Base-by-base conservation (phyloP, 1,140 invertebrate genomes). In the Planococcus citri region DNA sequence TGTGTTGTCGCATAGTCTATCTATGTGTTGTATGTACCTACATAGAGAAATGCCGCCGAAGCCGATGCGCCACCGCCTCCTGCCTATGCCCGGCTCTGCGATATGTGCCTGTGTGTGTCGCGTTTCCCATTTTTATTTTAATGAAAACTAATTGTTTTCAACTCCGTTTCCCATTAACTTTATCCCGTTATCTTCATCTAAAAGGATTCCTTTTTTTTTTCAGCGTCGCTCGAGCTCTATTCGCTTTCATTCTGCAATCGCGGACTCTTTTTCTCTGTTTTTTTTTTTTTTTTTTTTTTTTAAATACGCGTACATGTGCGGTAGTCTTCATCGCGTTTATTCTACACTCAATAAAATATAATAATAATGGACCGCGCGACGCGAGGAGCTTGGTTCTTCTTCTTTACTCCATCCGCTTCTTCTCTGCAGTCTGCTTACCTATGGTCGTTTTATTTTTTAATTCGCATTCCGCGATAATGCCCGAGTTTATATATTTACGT, bases 61-160 rank as follows among this genome's bases (percentile, higher is more conserved):
- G n/a, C n/a, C 57, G 60, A 64, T 64, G 60, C 60, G 60, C 60
- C 60, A 64, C 60, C 17, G 25, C 22, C 57, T n/a, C n/a, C n/a
- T n/a, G n/a, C n/a, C 37, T 41, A 41, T 41, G 37, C 37, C 9
- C 37, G 37, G 9, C 9, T 41, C n/a, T 41, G 21, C 17, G 51
- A n/a, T n/a, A n/a, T n/a, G n/a, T n/a, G 60, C 60, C 60, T 25
- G 60, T 25, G 60, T 64, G 60, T 27, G 60, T 64, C 25, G 25
- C 25, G 21, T 64, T 24, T 64, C 25, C 21, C 21, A 64, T 25
- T 64, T 64, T 27, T 64, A 64, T 64, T 64, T 64, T 64, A 64
- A 64, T 64, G 60, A 64, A 64, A 64, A 64, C 60, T 64, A 64
- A 64, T 64, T 64, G 60, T 27, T 64, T 24, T 27, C 24, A 51